These are phyloP conservation scores for Salmo trutta DNA, from an alignment of 2,797 vertebrate species.

Conservation along the genomic window DNA sequence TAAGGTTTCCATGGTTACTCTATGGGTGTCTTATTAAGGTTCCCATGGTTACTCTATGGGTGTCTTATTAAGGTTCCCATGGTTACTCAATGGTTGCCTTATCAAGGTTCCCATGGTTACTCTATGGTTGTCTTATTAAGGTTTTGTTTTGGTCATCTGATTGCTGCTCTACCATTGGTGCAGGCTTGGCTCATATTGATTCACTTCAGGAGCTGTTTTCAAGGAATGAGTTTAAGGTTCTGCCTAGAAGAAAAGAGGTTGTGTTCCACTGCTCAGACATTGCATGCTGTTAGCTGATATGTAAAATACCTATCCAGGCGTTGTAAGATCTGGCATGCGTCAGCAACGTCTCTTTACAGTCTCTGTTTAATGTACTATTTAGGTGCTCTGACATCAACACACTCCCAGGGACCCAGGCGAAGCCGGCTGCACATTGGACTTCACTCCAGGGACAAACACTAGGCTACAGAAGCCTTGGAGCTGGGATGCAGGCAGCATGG, in stretches of 20 bases:
- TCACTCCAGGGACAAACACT: slow-evolving; percentile 54
- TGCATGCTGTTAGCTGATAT: not conserved
- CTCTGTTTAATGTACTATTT: not conserved
- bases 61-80: too few relatives aligned
- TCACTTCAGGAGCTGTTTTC: too few relatives aligned
- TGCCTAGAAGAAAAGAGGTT: too few relatives aligned
- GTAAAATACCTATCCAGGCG: not conserved
- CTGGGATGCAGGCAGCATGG: slow-evolving; percentile 13
- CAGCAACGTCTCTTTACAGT: not conserved
- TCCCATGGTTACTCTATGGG: too few relatives aligned
- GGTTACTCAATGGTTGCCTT: not conserved
- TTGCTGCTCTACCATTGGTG: too few relatives aligned
- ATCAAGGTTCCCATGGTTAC: not conserved
- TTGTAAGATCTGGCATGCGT: not conserved
- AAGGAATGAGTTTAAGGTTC: too few relatives aligned
- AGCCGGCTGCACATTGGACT: slow-evolving; percentile 31
- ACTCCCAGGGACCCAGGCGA: not conserved
- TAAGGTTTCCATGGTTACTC: too few relatives aligned
- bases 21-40: too few relatives aligned
- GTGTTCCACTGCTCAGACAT: not conserved
- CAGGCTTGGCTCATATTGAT: too few relatives aligned
- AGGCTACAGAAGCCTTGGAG: slow-evolving; percentile 45
- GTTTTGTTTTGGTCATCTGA: not conserved
- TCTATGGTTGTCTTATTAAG: not conserved
- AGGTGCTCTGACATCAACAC: not conserved